A percentile compares a stretch with the other conserved stretches of the same genome.
Evolutionary conservation across 2,888 invertebrate species (phyloP).

Genomic region (Spisula solida): DNA sequence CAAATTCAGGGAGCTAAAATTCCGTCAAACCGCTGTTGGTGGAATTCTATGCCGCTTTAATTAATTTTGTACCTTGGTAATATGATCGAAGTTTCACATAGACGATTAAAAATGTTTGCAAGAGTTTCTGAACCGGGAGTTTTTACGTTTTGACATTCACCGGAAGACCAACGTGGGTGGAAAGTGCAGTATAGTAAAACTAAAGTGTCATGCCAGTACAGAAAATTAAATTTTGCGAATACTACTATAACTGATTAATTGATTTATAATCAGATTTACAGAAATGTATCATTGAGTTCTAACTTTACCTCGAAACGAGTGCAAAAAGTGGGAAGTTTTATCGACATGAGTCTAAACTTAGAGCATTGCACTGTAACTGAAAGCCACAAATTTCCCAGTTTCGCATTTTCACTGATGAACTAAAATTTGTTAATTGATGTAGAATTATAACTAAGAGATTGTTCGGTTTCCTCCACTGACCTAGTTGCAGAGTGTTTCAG

Average conservation of each 20-base stretch:
- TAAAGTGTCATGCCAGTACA: not conserved
- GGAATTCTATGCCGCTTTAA: slow-evolving; percentile 7
- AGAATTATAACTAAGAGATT: too few species aligned
- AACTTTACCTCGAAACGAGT: not conserved
- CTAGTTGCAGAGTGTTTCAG: too few species aligned
- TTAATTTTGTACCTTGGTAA: slow-evolving; percentile 14
- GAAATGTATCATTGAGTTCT: not conserved
- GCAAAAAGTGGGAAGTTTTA: not conserved
- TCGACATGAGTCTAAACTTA: not conserved
- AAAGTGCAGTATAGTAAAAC: not conserved
- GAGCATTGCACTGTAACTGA: not conserved
- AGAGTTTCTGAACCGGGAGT: not conserved
- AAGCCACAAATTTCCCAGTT: too few species aligned
- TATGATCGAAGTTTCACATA: not conserved
- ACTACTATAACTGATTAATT: slow-evolving; percentile 1
- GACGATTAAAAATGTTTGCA: not conserved
- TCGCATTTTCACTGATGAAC: too few species aligned
- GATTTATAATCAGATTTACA: not conserved
- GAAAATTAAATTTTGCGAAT: slow-evolving; percentile 4
- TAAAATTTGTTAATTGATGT: too few species aligned
- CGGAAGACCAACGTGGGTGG: not conserved
- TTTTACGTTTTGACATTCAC: not conserved
- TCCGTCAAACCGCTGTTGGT: not conserved
- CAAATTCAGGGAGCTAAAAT: slow-evolving; percentile 12
- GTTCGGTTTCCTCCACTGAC: too few species aligned